Percentiles rank a stretch among this genome's conserved stretches.
Evolutionary conservation across 2,113 vertebrate genomes (phyloP).

Genomic region (Grammomys surdaster): DNA sequence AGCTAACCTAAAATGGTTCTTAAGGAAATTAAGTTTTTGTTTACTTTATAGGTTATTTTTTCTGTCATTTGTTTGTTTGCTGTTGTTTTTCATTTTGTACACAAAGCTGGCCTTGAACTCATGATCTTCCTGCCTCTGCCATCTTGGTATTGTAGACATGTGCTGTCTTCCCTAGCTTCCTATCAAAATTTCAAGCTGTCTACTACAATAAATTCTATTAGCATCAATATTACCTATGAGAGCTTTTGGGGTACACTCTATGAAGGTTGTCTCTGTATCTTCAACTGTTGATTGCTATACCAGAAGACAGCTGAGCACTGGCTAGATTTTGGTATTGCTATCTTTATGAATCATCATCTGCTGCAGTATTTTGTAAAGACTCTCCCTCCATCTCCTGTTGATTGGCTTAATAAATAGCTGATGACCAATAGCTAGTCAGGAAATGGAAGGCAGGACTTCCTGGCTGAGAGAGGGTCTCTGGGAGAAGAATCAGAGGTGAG

Average conservation of each 20-base stretch:
- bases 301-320: not conserved
- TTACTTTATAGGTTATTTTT: not conserved
- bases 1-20: not conserved
- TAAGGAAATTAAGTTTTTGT: not conserved
- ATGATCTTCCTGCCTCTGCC: not conserved
- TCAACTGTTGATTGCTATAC: not conserved
- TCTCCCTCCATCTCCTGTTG: not conserved
- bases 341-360: not conserved
- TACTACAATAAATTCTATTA: not conserved
- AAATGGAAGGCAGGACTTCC: not conserved
- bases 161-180: not conserved
- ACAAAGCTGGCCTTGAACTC: not conserved
- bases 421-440: not conserved
- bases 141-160: not conserved
- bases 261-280: not conserved
- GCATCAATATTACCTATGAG: not conserved
- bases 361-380: not conserved
- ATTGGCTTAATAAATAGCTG: not conserved
- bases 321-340: not conserved
- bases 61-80: not conserved
- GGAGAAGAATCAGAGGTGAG: not conserved
- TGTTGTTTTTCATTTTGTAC: not conserved
- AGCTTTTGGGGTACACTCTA: not conserved
- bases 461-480: not conserved
- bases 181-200: not conserved